Percentiles rank a stretch among this genome's conserved stretches.
These are phyloP conservation scores for Boloria selene DNA, from an alignment of 2,888 invertebrate species.

Conservation along the genomic window DNA sequence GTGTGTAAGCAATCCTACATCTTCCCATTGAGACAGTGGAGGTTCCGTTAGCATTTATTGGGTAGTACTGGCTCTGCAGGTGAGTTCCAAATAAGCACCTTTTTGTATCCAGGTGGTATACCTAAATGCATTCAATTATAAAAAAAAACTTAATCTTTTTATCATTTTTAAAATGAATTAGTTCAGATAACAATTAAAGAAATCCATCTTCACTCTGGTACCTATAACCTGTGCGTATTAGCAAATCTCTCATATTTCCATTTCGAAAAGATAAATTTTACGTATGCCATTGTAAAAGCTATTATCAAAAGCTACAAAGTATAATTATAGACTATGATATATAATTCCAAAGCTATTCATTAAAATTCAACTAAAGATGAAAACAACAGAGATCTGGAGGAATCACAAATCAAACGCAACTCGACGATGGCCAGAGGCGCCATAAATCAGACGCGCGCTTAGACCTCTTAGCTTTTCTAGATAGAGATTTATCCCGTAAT, in stretches of 20 bases:
- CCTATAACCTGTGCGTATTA: constrained; percentile 17
- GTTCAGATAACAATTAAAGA: not conserved
- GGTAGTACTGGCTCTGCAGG: too few species aligned
- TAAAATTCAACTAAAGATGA: constrained; percentile 79
- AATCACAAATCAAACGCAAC: constrained; percentile 77
- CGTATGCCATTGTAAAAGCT: constrained; percentile 66
- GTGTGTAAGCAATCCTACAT: too few species aligned
- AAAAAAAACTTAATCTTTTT: too few species aligned
- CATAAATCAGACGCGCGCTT: constrained; percentile 78
- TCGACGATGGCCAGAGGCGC: constrained; percentile 68
- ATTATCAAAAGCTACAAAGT: constrained; percentile 69
- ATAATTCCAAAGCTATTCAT: constrained; percentile 78
- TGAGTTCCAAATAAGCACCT: too few species aligned
- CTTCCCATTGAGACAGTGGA: too few species aligned
- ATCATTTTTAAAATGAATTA: not conserved
- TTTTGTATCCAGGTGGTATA: too few species aligned
- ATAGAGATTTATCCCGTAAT: constrained; percentile 82
- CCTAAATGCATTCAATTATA: too few species aligned
- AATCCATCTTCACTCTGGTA: not conserved
- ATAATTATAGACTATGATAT: constrained; percentile 72
- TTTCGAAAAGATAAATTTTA: constrained; percentile 45
- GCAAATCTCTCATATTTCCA: constrained; percentile 36
- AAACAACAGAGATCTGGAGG: constrained; percentile 67
- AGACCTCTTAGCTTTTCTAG: constrained; percentile 83
- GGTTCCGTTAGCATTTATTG: too few species aligned